A percentile compares a stretch with the other conserved stretches of the same genome.
Conservation (phyloP, 2,888 invertebrate genomes). For the Hypsopygia costalis region DNA sequence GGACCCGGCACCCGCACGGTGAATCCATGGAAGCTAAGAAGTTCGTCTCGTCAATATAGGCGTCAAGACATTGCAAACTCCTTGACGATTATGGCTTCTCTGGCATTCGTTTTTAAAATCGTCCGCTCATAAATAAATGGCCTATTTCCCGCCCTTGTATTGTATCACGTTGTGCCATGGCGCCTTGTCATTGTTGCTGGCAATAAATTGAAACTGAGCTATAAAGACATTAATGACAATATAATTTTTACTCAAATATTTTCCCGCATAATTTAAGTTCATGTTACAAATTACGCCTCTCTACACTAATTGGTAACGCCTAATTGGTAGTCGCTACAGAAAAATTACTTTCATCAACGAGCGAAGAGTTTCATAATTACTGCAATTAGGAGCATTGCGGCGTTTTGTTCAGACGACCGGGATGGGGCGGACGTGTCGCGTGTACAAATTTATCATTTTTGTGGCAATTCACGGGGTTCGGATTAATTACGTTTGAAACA, state of each 20-base stretch:
- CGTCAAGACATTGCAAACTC: too few species aligned
- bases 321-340: conserved; percentile 72
- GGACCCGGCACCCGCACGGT: too few species aligned
- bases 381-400: conserved; percentile 63
- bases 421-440: conserved; percentile 54
- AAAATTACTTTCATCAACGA: conserved; percentile 74
- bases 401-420: conserved; percentile 52
- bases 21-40: too few species aligned
- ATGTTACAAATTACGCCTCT: conserved; percentile 58
- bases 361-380: conserved; percentile 75
- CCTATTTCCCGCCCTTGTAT: too few species aligned
- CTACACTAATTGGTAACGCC: conserved; percentile 62
- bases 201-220: too few species aligned
- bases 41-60: too few species aligned
- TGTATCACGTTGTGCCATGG: too few species aligned
- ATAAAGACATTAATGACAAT: too few species aligned
- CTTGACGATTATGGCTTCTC: too few species aligned
- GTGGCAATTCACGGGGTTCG: conserved; percentile 34
- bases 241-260: conserved; percentile 26
- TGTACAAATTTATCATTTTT: conserved; percentile 59
- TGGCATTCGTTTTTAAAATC: too few species aligned
- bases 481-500: conserved; percentile 32
- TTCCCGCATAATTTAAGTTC: conserved; percentile 43
- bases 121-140: too few species aligned
- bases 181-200: too few species aligned